Percentiles rank a stretch among this genome's conserved stretches.
phyloP scores from a whole-genome alignment of 2,797 vertebrate genomes.

The Carduelis carduelis region DNA sequence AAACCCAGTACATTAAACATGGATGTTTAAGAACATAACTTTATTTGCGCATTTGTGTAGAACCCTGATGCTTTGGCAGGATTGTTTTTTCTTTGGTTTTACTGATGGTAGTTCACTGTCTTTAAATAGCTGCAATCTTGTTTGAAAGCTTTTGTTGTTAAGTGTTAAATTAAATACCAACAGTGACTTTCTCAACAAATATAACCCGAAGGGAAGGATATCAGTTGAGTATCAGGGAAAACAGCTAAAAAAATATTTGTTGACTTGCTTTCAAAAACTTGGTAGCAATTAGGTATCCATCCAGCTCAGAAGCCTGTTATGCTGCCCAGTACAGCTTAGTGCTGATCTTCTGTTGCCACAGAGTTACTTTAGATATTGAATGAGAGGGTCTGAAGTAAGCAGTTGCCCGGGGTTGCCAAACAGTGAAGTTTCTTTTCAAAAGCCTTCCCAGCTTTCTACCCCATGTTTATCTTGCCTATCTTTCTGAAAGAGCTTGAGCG shows the following conservation, averaged over 20 bases:
- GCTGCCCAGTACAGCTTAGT: accelerated
- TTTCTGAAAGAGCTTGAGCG: background rate
- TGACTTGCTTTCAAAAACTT: background rate
- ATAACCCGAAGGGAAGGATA: background rate
- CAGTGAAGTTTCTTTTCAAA: background rate
- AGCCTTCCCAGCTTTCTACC: background rate
- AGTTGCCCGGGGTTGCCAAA: background rate
- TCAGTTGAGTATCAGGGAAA: background rate
- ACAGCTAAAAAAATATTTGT: background rate
- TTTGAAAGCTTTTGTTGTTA: background rate
- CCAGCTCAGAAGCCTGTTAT: background rate
- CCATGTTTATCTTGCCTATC: background rate
- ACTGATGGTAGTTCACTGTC: background rate
- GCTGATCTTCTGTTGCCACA: background rate
- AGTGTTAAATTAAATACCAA: background rate
- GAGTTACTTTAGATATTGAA: background rate
- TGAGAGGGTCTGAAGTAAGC: background rate
- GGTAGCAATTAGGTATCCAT: background rate
- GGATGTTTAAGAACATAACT: background rate
- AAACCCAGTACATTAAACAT: background rate
- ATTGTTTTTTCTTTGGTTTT: background rate
- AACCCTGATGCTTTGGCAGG: background rate
- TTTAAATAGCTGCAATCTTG: background rate
- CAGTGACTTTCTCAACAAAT: background rate
- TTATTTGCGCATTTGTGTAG: background rate